phyloP scores from a whole-genome alignment of 2,113 vertebrate genomes.

The Eira barbara region DNA sequence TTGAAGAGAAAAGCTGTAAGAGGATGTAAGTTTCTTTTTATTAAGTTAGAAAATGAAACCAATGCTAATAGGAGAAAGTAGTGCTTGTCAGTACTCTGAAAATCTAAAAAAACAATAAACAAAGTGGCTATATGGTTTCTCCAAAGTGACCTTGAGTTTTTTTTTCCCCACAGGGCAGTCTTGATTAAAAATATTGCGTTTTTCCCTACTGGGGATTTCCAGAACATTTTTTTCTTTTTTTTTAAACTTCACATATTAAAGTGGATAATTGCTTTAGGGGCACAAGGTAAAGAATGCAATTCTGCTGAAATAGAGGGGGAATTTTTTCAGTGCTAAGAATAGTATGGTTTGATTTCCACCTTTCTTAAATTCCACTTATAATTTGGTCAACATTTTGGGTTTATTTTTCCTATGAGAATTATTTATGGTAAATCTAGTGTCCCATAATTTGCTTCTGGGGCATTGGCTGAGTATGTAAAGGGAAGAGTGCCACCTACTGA shows the following conservation, averaged over 20 bases:
- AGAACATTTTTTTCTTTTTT: neutral
- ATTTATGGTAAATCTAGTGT: slow-evolving; percentile 27
- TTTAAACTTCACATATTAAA: neutral
- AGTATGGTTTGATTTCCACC: neutral
- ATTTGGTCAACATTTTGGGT: slow-evolving; percentile 50
- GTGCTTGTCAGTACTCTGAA: slow-evolving; percentile 10
- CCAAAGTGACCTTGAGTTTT: slow-evolving; percentile 34
- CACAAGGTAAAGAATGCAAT: slow-evolving; percentile 41
- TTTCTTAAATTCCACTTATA: slow-evolving; percentile 40
- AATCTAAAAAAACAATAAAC: neutral
- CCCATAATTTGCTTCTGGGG: slow-evolving; percentile 48
- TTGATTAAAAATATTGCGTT: slow-evolving; percentile 47
- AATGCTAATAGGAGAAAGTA: neutral
- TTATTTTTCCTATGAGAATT: slow-evolving; percentile 57
- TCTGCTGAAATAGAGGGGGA: neutral
- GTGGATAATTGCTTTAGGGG: neutral
- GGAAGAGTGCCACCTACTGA: slow-evolving; percentile 79
- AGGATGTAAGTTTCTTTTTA: neutral
- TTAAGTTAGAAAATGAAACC: slow-evolving; percentile 45
- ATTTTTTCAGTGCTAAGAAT: neutral
- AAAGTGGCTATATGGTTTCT: neutral
- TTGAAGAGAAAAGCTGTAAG: slow-evolving; percentile 16
- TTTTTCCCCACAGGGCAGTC: neutral
- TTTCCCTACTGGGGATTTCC: slow-evolving; percentile 36
- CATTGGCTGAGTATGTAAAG: slow-evolving; percentile 67